Evolutionary conservation across 2,888 invertebrate genomes (phyloP), one percentile per base, ranked within the genome.

Genomic region (Sipha maydis): DNA sequence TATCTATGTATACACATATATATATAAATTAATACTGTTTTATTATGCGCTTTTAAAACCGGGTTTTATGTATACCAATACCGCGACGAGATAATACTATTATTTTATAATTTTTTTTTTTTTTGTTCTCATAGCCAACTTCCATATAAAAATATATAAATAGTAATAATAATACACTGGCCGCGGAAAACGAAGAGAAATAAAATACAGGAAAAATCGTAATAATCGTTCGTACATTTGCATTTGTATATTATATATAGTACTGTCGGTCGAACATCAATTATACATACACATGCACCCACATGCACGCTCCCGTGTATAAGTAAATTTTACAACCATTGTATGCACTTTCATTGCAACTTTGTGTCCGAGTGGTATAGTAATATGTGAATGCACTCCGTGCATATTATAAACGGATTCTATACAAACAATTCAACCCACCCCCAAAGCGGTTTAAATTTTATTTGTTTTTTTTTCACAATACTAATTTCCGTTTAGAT

Each of bases 401-500:
- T 28, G 25, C 7, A 28, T 71, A 83, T 25, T 54, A 48, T 54
- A 31, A 75, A 56, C n/a, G 4, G 73, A 73, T 56, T n/a, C 14
- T 56, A 73, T 41, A 54, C 25, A 83, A 73, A 56, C 56, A 54
- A 61, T 38, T 34, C n/a, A 25, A n/a, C 1, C 17, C 82, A 48
- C 73, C 48, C 48, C 83, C 54, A 54, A 41, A 61, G 56, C 84
- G 41, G 25, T 17, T 84, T 80, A 19, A 19, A 82, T 82, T 41
- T 69, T 69, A 8, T 69, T 67, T 79, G 25, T 38, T n/a, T 56
- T 38, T 61, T 80, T 80, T 38, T 75, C 9, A 28, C 48, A 67
- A 85, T 77, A 85, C 77, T 85, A 85, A 85, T 85, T 85, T 85
- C 77, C 84, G 38, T 77, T 76, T 84, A 84, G 41, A 77, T 84